A percentile compares a stretch with the other conserved stretches of the same genome.
Conservation (phyloP, 2,888 invertebrate species). For the Andrena praecox region DNA sequence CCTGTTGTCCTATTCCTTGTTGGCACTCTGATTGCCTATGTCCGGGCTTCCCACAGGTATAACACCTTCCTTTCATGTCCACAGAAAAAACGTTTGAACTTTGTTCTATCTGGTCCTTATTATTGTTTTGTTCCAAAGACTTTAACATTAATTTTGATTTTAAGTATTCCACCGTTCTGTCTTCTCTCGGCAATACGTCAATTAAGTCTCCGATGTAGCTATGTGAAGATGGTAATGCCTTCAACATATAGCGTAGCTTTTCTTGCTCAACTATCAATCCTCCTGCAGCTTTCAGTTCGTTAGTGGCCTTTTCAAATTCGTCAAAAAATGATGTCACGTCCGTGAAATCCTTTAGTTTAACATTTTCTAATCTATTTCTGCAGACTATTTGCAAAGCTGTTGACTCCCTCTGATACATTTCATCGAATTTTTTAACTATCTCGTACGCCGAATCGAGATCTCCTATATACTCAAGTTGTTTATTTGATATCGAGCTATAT, state of each 20-base stretch:
- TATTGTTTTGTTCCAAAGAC: constrained; percentile 23
- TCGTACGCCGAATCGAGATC: constrained; percentile 24
- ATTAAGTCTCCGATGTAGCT: constrained; percentile 72
- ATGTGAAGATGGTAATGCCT: constrained; percentile 63
- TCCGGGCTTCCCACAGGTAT: background rate
- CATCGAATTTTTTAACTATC: constrained; percentile 63
- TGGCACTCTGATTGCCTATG: background rate
- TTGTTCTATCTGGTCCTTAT: background rate
- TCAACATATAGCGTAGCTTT: constrained; percentile 72
- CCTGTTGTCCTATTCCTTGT: no score
- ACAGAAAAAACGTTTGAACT: background rate
- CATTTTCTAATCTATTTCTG: constrained; percentile 50
- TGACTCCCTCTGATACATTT: constrained; percentile 62
- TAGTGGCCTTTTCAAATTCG: constrained; percentile 66
- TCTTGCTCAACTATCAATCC: constrained; percentile 62
- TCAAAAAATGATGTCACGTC: constrained; percentile 57
- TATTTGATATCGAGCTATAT: constrained; percentile 8
- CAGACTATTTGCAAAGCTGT: constrained; percentile 57
- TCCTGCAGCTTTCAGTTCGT: constrained; percentile 68
- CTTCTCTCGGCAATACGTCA: constrained; percentile 63
- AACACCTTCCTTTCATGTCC: background rate
- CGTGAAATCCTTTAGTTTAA: constrained; percentile 57
- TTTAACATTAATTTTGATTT: constrained; percentile 60
- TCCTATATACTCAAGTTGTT: constrained; percentile 56
- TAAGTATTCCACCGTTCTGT: constrained; percentile 71